Base-by-base conservation (phyloP, 2,113 vertebrate species). In the Egretta garzetta region DNA sequence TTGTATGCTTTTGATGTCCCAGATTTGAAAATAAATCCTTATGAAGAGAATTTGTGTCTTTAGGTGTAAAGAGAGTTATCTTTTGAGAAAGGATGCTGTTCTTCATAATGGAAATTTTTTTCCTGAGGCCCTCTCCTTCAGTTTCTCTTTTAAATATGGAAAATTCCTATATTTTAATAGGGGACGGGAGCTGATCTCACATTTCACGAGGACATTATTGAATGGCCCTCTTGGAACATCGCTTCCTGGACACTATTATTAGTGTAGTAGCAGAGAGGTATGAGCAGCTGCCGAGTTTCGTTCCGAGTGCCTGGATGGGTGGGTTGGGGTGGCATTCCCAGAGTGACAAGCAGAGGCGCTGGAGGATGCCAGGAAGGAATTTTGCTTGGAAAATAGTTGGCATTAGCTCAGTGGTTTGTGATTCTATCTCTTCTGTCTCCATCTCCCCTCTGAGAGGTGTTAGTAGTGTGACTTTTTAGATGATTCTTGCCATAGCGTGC, bases 181-280 rank as follows among this genome's bases (percentile, higher is more conserved):
- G 58, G 68, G 3, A 50, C 33, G 58, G 79, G 67, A 92, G 50
- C 79, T 80, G 43, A 41, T 96, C 91, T 97, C 71, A 6, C 3
- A 3, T 79, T 81, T 84, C 70, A 67, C 18, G 45, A 77, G 72
- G 68, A 67, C 43, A 5, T 81, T 95, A 75, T 86, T 96, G 81
- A 97, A 60, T 74, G 87, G 41, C 33, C 62, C 75, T 94, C 77
- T 97, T 95, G 96, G 91, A 98, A 80, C 95, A 37, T 88, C 94
- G 90, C 93, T 98, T 98, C 97, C 97, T 97, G 94, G 80, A 71
- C 95, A 87, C 98, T 98, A 98, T 98, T 98, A 96, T 98, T 97
- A 97, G 98, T 93, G 79, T 80, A 50, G 50, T 82, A 88, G 90
- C 73, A 6, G 88, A 67, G 95, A 98, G 97, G 75, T 97, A 93